A percentile compares a stretch with the other conserved stretches of the same genome.
phyloP scores from a whole-genome alignment of 2,888 invertebrate genomes.

The Ametastegia equiseti region DNA sequence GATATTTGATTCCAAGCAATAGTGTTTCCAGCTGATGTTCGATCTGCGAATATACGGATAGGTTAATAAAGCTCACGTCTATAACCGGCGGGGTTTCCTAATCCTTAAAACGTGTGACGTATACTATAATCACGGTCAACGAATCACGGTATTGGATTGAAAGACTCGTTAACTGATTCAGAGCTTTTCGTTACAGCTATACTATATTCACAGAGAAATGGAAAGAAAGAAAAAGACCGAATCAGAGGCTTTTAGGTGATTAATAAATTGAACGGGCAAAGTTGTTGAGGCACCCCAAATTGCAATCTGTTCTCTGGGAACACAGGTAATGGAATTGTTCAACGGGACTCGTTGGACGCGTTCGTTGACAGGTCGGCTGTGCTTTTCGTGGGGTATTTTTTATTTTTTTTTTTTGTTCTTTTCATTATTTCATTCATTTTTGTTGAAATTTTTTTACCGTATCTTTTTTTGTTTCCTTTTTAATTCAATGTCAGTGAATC shows the following conservation, averaged over 20 bases:
- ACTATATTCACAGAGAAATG: no score
- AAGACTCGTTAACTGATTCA: background rate
- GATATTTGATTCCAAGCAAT: background rate
- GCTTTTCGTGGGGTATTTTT: background rate
- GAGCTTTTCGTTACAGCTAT: background rate
- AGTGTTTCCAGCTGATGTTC: constrained; percentile 36
- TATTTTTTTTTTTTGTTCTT: background rate
- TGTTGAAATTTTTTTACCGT: no score
- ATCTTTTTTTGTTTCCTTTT: background rate
- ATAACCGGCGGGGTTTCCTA: constrained; percentile 33
- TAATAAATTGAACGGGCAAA: background rate
- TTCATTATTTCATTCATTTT: no score
- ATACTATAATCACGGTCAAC: background rate
- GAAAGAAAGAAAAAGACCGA: background rate
- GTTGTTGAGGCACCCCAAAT: constrained; percentile 1
- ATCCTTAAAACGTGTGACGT: constrained; percentile 22
- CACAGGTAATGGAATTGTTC: constrained; percentile 19
- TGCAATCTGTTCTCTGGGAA: background rate
- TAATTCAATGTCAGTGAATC: constrained; percentile 1
- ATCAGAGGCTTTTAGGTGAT: background rate
- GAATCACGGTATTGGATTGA: background rate
- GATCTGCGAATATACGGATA: background rate
- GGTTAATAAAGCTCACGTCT: background rate
- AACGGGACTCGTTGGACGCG: background rate
- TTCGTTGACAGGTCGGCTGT: constrained; percentile 17